These are phyloP conservation scores for Drosophila austrosaltans DNA, from an alignment of 2,888 invertebrate species.

Conservation along the genomic window DNA sequence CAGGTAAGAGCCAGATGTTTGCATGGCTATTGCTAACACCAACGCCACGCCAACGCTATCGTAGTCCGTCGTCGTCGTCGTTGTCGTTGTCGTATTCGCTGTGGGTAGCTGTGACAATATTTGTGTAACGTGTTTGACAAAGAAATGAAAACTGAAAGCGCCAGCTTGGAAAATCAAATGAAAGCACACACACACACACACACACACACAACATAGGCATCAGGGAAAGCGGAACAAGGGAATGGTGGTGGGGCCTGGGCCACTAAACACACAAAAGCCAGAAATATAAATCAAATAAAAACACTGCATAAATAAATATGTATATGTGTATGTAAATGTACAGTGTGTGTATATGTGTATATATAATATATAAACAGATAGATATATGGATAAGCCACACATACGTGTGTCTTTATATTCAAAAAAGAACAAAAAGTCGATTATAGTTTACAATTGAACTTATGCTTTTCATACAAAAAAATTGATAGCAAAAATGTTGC, in stretches of 20 bases:
- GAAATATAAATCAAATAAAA: conserved; percentile 39
- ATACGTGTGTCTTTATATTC: not conserved
- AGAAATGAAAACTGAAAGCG: conserved; percentile 78
- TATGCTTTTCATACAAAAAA: not conserved
- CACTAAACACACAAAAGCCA: conserved; percentile 27
- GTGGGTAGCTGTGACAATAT: conserved; percentile 77
- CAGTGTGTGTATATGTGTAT: not conserved
- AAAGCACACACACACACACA: conserved; percentile 45
- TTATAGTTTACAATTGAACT: not conserved
- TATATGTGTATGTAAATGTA: not conserved
- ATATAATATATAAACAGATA: conserved; percentile 8
- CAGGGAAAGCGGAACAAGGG: not conserved
- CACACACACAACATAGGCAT: not conserved
- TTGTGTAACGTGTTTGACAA: conserved; percentile 80
- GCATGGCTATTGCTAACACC: conserved; percentile 62
- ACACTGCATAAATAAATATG: conserved; percentile 55
- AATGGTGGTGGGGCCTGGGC: not conserved
- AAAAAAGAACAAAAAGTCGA: not conserved
- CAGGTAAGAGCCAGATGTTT: conserved; percentile 65
- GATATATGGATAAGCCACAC: conserved; percentile 10
- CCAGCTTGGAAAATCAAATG: conserved; percentile 78
- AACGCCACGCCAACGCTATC: not conserved
- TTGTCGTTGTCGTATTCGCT: conserved; percentile 30
- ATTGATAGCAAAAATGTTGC: conserved; percentile 6
- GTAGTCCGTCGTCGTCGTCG: not conserved